Evolutionary conservation across 2,888 invertebrate species (phyloP).

Genomic region (Punctoribates punctum): DNA sequence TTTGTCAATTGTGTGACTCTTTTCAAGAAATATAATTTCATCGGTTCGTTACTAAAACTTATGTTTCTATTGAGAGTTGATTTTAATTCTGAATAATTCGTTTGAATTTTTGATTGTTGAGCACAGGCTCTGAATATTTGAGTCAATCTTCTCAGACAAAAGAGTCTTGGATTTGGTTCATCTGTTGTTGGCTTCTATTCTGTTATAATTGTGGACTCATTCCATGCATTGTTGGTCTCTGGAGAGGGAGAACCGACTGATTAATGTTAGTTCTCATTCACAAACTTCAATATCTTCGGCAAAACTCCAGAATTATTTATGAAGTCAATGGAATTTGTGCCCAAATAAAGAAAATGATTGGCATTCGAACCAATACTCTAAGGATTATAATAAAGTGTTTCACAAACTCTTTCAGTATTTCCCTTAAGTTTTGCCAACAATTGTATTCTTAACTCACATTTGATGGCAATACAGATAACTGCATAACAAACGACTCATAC

Average conservation of each 20-base stretch:
- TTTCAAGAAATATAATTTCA: not conserved
- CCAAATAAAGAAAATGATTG: slow-evolving; percentile 34
- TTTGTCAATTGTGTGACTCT: too few species aligned
- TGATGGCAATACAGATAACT: not conserved
- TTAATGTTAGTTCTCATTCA: slow-evolving; percentile 31
- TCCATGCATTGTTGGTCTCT: slow-evolving; percentile 9
- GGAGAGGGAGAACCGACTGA: slow-evolving; percentile 2
- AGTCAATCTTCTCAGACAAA: slow-evolving; percentile 13
- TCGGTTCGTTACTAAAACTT: not conserved
- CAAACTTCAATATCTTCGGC: slow-evolving; percentile 23
- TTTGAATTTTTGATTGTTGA: slow-evolving; percentile 24
- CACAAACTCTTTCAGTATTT: not conserved
- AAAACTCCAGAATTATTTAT: slow-evolving; percentile 29
- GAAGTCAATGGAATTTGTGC: slow-evolving; percentile 10
- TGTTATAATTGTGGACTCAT: slow-evolving; percentile 28
- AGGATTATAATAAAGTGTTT: slow-evolving; percentile 32
- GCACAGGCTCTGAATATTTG: not conserved
- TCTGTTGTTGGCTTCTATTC: not conserved
- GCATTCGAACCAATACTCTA: slow-evolving; percentile 1
- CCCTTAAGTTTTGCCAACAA: not conserved
- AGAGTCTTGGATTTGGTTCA: not conserved
- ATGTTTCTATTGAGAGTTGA: not conserved
- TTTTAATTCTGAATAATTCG: slow-evolving; percentile 6
- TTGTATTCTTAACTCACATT: not conserved
- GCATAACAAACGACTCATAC: slow-evolving; percentile 7